Base-by-base conservation (phyloP, 2,113 vertebrate genomes). In the Romanogobio albipinnatus region DNA sequence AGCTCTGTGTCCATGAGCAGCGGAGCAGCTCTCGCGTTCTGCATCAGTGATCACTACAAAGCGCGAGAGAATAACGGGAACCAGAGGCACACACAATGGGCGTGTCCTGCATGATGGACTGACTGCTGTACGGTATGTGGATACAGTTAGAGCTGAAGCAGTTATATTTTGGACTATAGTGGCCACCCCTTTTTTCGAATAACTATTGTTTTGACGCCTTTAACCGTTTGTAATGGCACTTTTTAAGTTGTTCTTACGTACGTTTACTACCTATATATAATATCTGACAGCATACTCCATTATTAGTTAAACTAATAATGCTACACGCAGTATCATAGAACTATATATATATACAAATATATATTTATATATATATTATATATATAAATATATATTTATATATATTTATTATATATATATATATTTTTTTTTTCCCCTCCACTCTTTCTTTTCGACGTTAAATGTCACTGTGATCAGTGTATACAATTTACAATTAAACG, bases 101-200 rank as follows among this genome's bases (percentile, higher is more conserved):
- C 86, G 86, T 87, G 83, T 33, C 77, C 64, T 36, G 68, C 70
- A n/a, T 66, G 82, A 68, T 49, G n/a, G 45, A 61, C 76, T 22
- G 76, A 51, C 15, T 59, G 36, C 22, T 24, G 13, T 1, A 58
- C 26, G 53, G 39, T 61, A 24, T 9, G 53, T 22, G 62, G 62
- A 26, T 70, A 33, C 74, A 56, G 74, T 76, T 29, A 33, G 24
- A 4, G 8, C 74, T 56, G 15, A 76, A 76, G 49, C 17, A 8
- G n/a, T 9, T 9, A 4, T 51, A 56, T 76, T 33, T 76, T 39
- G 9, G 9, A 56, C n/a, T 6, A 29, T 29, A 29, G 29, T 29
- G 47, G 5, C 70, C 3, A 47, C 43, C 24, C 22, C 70, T 73
- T 5, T 45, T 73, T 45, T 43, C 4, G 22, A 8, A 74, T 7